These are phyloP conservation scores for Drosophila navojoa DNA, from an alignment of 1,140 invertebrate genomes.

Conservation along the genomic window DNA sequence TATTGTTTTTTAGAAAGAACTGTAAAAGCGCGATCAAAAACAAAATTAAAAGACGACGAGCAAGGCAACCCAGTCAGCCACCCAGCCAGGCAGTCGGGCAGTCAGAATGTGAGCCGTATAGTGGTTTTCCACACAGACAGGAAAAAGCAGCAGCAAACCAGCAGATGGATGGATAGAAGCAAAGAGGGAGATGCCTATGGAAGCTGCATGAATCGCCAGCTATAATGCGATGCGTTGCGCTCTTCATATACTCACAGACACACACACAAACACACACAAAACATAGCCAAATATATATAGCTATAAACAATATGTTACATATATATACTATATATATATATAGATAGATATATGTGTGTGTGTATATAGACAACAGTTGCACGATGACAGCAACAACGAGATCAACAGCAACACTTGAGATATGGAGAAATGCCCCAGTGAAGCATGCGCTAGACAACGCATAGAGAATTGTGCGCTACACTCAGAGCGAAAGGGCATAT, in stretches of 20 bases:
- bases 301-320: constrained; percentile 18
- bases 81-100: background rate
- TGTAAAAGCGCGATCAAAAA: constrained; percentile 77
- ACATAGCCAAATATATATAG: constrained; percentile 1
- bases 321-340: constrained; percentile 21
- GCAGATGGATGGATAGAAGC: constrained; percentile 19
- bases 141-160: constrained; percentile 7
- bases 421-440: constrained; percentile 56
- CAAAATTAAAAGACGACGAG: constrained; percentile 64
- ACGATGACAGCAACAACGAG: constrained; percentile 7
- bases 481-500: constrained; percentile 1
- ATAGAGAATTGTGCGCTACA: constrained; percentile 27
- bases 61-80: constrained; percentile 21
- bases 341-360: constrained; percentile 1
- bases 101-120: constrained; percentile 72
- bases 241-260: constrained; percentile 34
- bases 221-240: constrained; percentile 81
- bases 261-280: constrained; percentile 23
- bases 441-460: constrained; percentile 48
- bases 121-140: constrained; percentile 64
- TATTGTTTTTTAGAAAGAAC: constrained; percentile 82
- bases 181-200: constrained; percentile 19
- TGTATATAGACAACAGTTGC: constrained; percentile 31
- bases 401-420: constrained; percentile 12
- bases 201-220: constrained; percentile 57